These are phyloP conservation scores for Otus sunia DNA, from an alignment of 2,113 vertebrate species.

Conservation along the genomic window DNA sequence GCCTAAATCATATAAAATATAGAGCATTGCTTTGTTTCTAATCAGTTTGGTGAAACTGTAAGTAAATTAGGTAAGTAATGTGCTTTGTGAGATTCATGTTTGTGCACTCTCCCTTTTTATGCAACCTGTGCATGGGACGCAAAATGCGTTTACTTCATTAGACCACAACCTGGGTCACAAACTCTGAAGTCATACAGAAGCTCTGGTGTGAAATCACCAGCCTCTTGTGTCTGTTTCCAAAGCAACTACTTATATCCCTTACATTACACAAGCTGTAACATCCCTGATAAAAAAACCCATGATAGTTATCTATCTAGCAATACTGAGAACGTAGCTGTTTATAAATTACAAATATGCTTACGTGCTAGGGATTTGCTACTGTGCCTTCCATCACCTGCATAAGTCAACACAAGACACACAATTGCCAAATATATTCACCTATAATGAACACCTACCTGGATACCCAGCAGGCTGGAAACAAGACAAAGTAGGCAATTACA, in stretches of 20 bases:
- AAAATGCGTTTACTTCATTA: neutral
- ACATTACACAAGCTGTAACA: neutral
- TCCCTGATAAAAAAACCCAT: too few species aligned
- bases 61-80: neutral
- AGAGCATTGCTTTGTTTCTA: neutral
- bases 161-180: neutral
- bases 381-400: neutral
- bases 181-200: neutral
- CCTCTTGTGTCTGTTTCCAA: neutral
- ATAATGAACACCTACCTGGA: neutral
- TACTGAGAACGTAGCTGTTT: neutral
- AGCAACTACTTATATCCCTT: neutral
- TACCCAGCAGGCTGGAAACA: neutral
- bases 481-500: neutral
- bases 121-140: neutral
- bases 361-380: fast-evolving
- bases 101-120: neutral
- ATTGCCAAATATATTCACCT: neutral
- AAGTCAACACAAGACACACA: neutral
- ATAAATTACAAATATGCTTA: neutral
- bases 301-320: neutral
- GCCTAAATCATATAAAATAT: neutral
- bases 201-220: neutral
- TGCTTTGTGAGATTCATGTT: neutral
- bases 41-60: neutral